Evolutionary conservation across 1,140 invertebrate species (phyloP), one percentile per base, ranked within the genome.

Genomic region (Papilio xuthus): DNA sequence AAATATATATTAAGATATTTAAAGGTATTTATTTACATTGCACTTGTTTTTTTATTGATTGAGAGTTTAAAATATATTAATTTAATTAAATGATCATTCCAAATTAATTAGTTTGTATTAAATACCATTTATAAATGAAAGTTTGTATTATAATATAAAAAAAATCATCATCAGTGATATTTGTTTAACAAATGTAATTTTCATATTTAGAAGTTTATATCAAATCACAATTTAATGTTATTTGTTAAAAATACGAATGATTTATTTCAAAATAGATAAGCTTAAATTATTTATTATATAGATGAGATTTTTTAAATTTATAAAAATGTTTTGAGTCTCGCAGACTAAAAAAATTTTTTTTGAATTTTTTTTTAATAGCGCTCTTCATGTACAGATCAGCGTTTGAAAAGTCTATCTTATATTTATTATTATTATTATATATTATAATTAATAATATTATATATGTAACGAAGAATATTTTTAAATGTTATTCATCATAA

Each of bases 391-490:
- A 83, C 78, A 82, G 82, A 85, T 78, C 81, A 78, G 79, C 82
- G 88, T 84, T 83, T 83, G 84, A 85, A 90, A 84, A 88, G 82
- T 88, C 82, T 88, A 87, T 88, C 82, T 37, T 6, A 37, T 37
- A 37, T 37, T 78, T 84, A 87, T 78, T 79, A 80, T 84, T 83
- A 47, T 82, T 79, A 80, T 81, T 79, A 53, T 70, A 79, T 77
- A 81, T 78, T 82, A 81, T 89, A 85, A 89, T 86, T 86, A 85
- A 81, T 83, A 83, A 81, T 82, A 67, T 26, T 67, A 4, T 67
- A 84, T 85, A 86, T 85, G 80, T 84, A 83, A 83, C 78, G 85
- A 86, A 87, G 83, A 88, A 77, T 89, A 90, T 88, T 89, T n/a
- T 86, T 89, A 84, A 85, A 85, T 85, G 85, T 88, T 87, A 84